Conservation (phyloP, 2,113 vertebrate species). For the Corythaeola cristata region DNA sequence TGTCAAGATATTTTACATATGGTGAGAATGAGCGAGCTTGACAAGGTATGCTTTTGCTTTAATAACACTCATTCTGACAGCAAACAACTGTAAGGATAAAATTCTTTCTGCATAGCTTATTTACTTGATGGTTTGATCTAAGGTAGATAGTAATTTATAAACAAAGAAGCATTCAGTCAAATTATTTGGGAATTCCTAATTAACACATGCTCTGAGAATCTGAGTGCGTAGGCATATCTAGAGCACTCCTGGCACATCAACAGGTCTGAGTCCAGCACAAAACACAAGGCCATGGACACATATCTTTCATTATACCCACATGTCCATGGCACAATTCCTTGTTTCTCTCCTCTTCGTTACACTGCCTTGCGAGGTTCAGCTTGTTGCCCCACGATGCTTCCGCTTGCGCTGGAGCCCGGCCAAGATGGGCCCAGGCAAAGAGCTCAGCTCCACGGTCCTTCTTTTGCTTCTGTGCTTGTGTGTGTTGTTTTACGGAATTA, state of each 20-base stretch:
- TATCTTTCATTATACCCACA: neutral
- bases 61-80: neutral
- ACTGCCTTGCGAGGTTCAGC: neutral
- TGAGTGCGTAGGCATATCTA: neutral
- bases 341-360: neutral
- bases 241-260: neutral
- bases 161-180: neutral
- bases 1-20: constrained; percentile 70
- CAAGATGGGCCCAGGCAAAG: neutral
- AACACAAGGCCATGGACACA: neutral
- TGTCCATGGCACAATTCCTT: neutral
- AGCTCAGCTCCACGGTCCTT: neutral
- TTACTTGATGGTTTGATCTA: neutral
- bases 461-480: neutral
- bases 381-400: neutral
- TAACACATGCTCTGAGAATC: neutral
- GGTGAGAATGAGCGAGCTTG: constrained; percentile 56
- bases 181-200: neutral
- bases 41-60: constrained; percentile 59
- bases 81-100: neutral
- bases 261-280: neutral
- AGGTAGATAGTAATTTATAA: neutral
- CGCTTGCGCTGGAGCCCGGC: neutral
- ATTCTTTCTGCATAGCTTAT: neutral
- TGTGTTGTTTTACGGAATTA: neutral